phyloP scores from a whole-genome alignment of 2,888 invertebrate species.

The Antitype chi region DNA sequence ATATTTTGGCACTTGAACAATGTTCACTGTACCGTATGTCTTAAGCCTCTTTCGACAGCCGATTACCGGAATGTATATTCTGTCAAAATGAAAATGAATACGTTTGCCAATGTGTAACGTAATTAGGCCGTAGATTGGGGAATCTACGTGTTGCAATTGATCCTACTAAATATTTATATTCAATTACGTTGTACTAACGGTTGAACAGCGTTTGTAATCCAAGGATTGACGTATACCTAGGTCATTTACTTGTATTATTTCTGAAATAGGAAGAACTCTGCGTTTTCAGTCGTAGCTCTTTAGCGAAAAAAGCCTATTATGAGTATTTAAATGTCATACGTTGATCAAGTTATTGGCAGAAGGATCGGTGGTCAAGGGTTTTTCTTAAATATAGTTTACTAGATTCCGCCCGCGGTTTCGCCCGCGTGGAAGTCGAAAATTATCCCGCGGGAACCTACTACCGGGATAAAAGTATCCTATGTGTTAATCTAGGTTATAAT shows the following conservation, averaged over 20 bases:
- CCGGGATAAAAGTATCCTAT: too few relatives aligned
- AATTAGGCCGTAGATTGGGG: conserved; percentile 13
- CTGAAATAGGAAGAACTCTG: background rate
- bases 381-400: background rate
- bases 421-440: too few relatives aligned
- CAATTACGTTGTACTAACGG: conserved; percentile 5
- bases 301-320: background rate
- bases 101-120: conserved; percentile 1
- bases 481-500: too few relatives aligned
- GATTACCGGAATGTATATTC: conserved; percentile 1
- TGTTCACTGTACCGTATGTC: background rate
- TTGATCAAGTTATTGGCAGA: background rate
- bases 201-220: conserved; percentile 1
- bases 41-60: background rate
- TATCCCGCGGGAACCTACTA: too few relatives aligned
- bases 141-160: conserved; percentile 15
- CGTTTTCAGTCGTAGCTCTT: background rate
- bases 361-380: background rate
- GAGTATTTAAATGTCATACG: background rate
- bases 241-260: background rate
- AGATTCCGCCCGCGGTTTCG: too few relatives aligned
- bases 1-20: conserved; percentile 37
- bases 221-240: background rate
- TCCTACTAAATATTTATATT: conserved; percentile 35
- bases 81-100: background rate